These are phyloP conservation scores for Dilophus febrilis DNA, from an alignment of 2,888 invertebrate species.

Conservation along the genomic window DNA sequence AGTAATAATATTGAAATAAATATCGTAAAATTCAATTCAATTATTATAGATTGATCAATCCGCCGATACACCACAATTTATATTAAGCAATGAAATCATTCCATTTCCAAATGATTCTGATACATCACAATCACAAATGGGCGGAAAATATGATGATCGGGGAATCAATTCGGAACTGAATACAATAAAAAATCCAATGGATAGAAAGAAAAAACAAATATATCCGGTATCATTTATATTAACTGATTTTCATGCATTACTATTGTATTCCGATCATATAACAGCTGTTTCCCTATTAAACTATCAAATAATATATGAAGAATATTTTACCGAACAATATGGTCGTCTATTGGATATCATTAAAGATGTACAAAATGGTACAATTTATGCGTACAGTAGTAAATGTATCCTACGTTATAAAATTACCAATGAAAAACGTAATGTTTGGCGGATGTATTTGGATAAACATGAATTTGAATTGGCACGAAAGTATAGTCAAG, in stretches of 20 bases:
- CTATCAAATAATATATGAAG: slow-evolving; percentile 73
- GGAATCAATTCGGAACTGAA: slow-evolving; percentile 15
- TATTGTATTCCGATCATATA: slow-evolving; percentile 68
- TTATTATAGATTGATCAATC: slow-evolving; percentile 11
- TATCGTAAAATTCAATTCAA: neutral
- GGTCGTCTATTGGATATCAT: slow-evolving; percentile 66
- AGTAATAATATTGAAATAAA: neutral
- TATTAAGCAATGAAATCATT: slow-evolving; percentile 10
- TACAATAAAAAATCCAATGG: slow-evolving; percentile 7
- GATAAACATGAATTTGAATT: slow-evolving; percentile 70
- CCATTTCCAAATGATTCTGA: slow-evolving; percentile 7
- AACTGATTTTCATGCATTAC: slow-evolving; percentile 78
- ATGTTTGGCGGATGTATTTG: slow-evolving; percentile 79
- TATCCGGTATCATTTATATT: slow-evolving; percentile 60
- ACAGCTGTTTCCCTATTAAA: slow-evolving; percentile 73
- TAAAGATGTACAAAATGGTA: slow-evolving; percentile 58
- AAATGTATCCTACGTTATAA: slow-evolving; percentile 72
- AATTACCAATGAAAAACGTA: slow-evolving; percentile 66
- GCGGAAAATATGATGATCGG: slow-evolving; percentile 6
- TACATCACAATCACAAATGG: slow-evolving; percentile 1
- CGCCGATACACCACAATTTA: slow-evolving; percentile 11
- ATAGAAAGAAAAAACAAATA: slow-evolving; percentile 21
- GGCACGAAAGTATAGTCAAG: slow-evolving; percentile 69
- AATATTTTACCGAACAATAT: slow-evolving; percentile 60
- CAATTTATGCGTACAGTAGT: slow-evolving; percentile 77